phyloP scores from a whole-genome alignment of 1,140 invertebrate species.

The Oryctes rhinoceros region DNA sequence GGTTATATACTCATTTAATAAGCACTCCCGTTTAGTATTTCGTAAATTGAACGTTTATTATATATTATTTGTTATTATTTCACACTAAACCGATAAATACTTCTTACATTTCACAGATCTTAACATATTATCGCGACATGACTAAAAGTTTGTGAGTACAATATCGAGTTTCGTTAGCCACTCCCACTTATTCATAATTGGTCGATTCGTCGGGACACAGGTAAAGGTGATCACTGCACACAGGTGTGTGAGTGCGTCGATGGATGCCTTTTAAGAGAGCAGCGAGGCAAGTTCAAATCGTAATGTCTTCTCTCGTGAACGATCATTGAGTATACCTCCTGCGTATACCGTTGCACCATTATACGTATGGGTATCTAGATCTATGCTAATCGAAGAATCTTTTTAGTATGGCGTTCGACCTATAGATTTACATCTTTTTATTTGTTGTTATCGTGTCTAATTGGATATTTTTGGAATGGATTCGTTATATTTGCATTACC shows the following conservation, averaged over 20 bases:
- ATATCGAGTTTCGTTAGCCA: constrained; percentile 47
- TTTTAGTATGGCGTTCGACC: background rate
- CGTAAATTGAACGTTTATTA: constrained; percentile 59
- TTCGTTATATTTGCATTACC: too few relatives aligned
- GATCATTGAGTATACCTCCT: background rate
- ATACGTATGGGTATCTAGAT: background rate
- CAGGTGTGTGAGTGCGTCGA: background rate
- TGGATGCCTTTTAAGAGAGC: constrained; percentile 1
- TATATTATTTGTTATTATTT: constrained; percentile 59
- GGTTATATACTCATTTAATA: constrained; percentile 55
- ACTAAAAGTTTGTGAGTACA: constrained; percentile 54
- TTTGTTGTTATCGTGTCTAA: background rate
- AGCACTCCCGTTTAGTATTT: constrained; percentile 54
- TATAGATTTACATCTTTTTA: background rate
- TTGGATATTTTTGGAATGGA: too few relatives aligned
- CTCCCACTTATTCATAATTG: constrained; percentile 50
- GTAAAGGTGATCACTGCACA: constrained; percentile 6
- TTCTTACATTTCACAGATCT: constrained; percentile 55
- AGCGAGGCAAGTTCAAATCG: background rate
- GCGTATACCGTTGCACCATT: background rate
- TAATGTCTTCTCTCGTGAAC: background rate
- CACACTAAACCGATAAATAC: constrained; percentile 59
- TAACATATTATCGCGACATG: constrained; percentile 55
- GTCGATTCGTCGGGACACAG: constrained; percentile 25
- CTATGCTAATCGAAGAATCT: background rate